These are phyloP conservation scores for Phoeniculus purpureus DNA, from an alignment of 2,797 vertebrate genomes.

Conservation along the genomic window DNA sequence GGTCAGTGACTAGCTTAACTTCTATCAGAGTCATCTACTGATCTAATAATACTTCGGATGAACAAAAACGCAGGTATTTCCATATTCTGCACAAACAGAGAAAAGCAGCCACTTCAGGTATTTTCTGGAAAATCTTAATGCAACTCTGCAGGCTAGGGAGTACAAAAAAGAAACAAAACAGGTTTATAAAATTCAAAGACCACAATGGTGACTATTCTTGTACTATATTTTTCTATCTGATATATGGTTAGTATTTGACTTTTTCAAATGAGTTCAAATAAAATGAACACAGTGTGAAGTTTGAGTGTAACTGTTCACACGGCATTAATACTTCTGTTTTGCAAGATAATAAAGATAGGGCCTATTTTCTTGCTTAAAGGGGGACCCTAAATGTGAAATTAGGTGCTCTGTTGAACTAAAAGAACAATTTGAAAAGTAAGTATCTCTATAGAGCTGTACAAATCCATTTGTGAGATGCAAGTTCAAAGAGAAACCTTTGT, in stretches of 20 bases:
- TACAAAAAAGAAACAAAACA: not conserved
- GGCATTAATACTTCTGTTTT: not conserved
- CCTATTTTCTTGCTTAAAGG: not conserved
- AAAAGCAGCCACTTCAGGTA: not conserved
- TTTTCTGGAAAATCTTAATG: not conserved
- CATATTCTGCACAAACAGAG: not conserved
- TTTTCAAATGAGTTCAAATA: not conserved
- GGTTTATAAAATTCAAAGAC: not conserved
- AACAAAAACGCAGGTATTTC: not conserved
- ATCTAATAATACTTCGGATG: not conserved
- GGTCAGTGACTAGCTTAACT: not conserved
- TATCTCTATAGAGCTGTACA: not conserved
- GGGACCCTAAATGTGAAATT: not conserved
- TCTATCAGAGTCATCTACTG: not conserved
- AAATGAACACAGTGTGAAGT: not conserved
- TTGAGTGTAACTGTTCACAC: not conserved
- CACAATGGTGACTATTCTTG: not conserved
- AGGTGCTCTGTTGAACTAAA: not conserved
- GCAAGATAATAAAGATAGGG: not conserved
- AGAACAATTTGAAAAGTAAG: not conserved
- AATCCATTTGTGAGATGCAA: not conserved
- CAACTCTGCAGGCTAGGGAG: not conserved
- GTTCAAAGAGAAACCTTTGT: not conserved
- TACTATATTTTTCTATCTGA: not conserved
- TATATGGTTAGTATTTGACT: not conserved